Evolutionary conservation across 1,140 invertebrate species (phyloP), one percentile per base, ranked within the genome.

Genomic region (Neodiprion pinetum): DNA sequence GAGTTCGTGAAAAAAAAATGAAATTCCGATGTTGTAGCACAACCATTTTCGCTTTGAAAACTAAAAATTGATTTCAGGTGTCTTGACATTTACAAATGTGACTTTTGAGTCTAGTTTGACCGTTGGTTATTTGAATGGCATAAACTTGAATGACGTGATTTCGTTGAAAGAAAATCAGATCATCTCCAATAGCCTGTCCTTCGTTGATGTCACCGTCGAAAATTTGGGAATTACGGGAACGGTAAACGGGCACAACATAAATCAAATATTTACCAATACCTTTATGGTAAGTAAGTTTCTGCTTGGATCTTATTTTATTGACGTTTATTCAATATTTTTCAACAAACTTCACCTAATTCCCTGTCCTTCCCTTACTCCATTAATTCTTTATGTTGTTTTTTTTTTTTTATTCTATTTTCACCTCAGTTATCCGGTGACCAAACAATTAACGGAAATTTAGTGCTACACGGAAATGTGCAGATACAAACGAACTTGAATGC

Each of bases 361-460:
- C 53, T 17, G 28, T 40, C 28, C 28, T 40, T 40, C 28, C 5
- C 4, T 40, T 40, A 40, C 28, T 40, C 5, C 5, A 40, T 40
- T 40, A 40, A 40, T 40, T 40, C 1, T 40, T 40, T 40, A 3
- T 40, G 2, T 40, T 40, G 7, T 65, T 14, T 12, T 17, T 47
- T 17, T 47, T 17, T 69, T 69, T 68, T 11, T 1, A 17, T 21
- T 21, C 23, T 14, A 47, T 68, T 48, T 77, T 73, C 28, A 71
- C 78, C 76, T 14, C 48, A 85, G 83, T 65, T 79, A 67, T 73
- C 23, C 10, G 79, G 76, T 0, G 67, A 80, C 53, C 85, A 86
- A 76, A 80, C 79, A 66, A 76, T 86, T 66, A 81, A 74, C 7
- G 83, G 84, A 69, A 71, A 79, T 14, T 75, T 84, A 10, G 77